These are phyloP conservation scores for Drosophila cracens DNA, from an alignment of 2,888 invertebrate species.

Conservation along the genomic window DNA sequence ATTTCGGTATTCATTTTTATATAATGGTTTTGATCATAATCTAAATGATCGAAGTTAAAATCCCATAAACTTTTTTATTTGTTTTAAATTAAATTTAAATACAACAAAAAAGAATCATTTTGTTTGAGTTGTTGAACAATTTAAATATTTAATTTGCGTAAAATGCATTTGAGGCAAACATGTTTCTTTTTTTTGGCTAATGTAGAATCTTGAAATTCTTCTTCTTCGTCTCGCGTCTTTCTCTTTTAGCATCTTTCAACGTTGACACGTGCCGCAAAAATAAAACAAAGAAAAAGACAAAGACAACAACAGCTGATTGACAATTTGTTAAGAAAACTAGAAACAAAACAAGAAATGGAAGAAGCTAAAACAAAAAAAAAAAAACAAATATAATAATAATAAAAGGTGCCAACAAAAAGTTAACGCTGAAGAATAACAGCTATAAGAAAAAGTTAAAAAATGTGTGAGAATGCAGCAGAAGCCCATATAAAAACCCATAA, in stretches of 20 bases:
- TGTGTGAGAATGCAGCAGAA: slow-evolving; percentile 20
- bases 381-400: slow-evolving; percentile 28
- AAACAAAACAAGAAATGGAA: slow-evolving; percentile 29
- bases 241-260: not conserved
- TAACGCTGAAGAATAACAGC: slow-evolving; percentile 7
- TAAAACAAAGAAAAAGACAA: slow-evolving; percentile 28
- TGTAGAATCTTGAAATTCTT: slow-evolving; percentile 22
- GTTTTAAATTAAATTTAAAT: not conserved
- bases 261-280: slow-evolving; percentile 59
- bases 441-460: slow-evolving; percentile 35
- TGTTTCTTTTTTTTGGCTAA: slow-evolving; percentile 27
- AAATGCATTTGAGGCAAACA: slow-evolving; percentile 52
- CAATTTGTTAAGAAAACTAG: slow-evolving; percentile 14
- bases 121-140: slow-evolving; percentile 22
- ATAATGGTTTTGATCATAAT: not conserved
- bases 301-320: slow-evolving; percentile 57
- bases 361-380: slow-evolving; percentile 26
- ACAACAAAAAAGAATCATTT: not conserved
- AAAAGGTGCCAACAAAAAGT: slow-evolving; percentile 47
- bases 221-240: slow-evolving; percentile 5
- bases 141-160: slow-evolving; percentile 34
- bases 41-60: not conserved
- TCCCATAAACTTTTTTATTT: not conserved
- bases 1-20: not conserved
- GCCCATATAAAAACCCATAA: slow-evolving; percentile 15